Base-by-base conservation (phyloP, 2,797 vertebrate species). In the Eupleurogrammus muticus region DNA sequence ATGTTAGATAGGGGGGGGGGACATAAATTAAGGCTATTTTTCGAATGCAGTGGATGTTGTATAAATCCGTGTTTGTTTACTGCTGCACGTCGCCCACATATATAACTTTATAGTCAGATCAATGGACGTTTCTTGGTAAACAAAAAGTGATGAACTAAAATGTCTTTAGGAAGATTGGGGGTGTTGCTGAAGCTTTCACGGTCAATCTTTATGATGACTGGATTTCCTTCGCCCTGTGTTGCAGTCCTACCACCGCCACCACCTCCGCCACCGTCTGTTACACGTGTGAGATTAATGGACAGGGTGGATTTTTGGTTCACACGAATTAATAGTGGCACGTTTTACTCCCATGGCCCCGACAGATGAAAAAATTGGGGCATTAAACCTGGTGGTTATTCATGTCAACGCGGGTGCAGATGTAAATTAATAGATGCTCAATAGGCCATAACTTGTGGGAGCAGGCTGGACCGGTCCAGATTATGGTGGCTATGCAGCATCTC, bases 241-340 rank as follows among this genome's bases (percentile, higher is more conserved):
- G 93, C 95, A 92, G 94, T 88, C 91, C 92, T 89, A 90, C 90
- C 94, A 89, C 92, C 10, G 1, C 53, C 90, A 88, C 89, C 93
- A 95, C 94, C 94, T 91, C 94, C 95, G 94, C 92, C 94, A 91
- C 90, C 91, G 93, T 95, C 94, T 93, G 94, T 95, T 95, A 95
- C 93, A 95, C 95, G 95, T 65, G 94, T 94, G 95, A 96, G 94
- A 97, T 97, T 94, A 96, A 97, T 96, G 94, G 94, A 95, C 94
- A 93, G 93, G 92, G 90, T 93, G 94, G 94, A 96, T 96, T 3
- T 96, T 96, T 95, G 93, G 94, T 95, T 96, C 95, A 93, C 90
- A 86, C 92, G 94, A 95, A 97, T 97, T 95, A 97, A 97, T 96
- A 95, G 94, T 90, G 90, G 95, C 94, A 95, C 91, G 92, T 94